These are phyloP conservation scores for Mus caroli DNA, from an alignment of 2,797 vertebrate species.

Conservation along the genomic window DNA sequence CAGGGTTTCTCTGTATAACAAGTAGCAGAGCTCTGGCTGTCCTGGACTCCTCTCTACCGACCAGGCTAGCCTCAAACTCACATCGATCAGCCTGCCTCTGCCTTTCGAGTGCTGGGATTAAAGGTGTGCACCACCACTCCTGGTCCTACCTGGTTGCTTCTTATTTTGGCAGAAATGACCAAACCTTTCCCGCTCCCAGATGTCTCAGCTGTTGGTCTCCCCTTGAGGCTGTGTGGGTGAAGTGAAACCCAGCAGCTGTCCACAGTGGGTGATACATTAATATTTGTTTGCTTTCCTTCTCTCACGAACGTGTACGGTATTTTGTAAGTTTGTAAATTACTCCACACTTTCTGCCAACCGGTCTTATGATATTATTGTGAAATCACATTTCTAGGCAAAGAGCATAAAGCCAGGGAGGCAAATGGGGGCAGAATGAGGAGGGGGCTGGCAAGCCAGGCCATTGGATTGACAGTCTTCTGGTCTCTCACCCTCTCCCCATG, in stretches of 20 bases:
- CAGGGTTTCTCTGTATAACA: background rate
- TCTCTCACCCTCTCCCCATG: background rate
- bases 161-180: background rate
- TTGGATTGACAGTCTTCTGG: background rate
- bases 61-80: background rate
- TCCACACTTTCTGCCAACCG: background rate
- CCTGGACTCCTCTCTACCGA: no score
- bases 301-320: background rate
- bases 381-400: slow-evolving; percentile 17
- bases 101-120: background rate
- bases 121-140: background rate
- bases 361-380: slow-evolving; percentile 15
- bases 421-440: background rate
- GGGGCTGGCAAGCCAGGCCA: background rate
- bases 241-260: background rate
- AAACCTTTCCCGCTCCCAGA: background rate
- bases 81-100: background rate
- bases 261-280: background rate
- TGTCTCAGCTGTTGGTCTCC: background rate
- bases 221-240: background rate
- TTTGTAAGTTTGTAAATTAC: background rate
- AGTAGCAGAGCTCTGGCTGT: background rate
- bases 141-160: background rate
- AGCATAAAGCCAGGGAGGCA: background rate
- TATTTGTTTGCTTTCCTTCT: background rate